Percentiles rank a stretch among this genome's conserved stretches.
These are phyloP conservation scores for Paradoxurus hermaphroditus DNA, from an alignment of 2,113 vertebrate species.

Conservation along the genomic window DNA sequence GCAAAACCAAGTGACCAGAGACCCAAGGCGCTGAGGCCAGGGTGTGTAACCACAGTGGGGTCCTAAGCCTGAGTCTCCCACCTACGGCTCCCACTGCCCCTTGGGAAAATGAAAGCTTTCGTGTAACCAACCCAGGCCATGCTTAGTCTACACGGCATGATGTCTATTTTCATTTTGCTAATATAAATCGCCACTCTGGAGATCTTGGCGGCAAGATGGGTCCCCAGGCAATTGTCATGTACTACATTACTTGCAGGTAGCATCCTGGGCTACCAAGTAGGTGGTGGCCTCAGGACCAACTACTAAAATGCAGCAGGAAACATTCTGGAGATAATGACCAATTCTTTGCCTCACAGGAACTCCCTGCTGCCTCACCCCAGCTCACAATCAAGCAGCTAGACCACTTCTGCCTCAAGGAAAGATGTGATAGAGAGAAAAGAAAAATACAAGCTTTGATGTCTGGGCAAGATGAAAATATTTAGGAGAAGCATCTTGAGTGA, in stretches of 20 bases:
- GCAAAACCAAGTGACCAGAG: neutral
- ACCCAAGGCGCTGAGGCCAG: neutral
- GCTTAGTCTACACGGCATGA: neutral
- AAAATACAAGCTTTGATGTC: constrained; percentile 45
- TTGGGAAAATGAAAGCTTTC: neutral
- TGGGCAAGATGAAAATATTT: constrained; percentile 36
- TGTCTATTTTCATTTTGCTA: neutral
- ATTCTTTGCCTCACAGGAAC: neutral
- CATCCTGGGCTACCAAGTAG: neutral
- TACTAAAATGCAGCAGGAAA: neutral
- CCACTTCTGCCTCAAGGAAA: neutral
- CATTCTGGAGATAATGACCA: neutral
- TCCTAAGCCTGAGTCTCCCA: neutral
- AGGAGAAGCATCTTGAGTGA: constrained; percentile 20
- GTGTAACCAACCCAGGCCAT: no score
- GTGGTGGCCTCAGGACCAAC: neutral
- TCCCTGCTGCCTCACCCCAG: neutral
- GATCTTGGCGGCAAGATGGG: neutral
- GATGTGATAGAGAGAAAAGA: neutral
- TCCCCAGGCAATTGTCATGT: neutral
- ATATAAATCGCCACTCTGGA: neutral
- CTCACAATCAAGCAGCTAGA: neutral
- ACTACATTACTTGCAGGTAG: neutral
- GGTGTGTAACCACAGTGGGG: neutral
- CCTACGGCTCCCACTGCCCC: neutral